phyloP scores from a whole-genome alignment of 2,888 invertebrate genomes.

The Tipula confusa region DNA sequence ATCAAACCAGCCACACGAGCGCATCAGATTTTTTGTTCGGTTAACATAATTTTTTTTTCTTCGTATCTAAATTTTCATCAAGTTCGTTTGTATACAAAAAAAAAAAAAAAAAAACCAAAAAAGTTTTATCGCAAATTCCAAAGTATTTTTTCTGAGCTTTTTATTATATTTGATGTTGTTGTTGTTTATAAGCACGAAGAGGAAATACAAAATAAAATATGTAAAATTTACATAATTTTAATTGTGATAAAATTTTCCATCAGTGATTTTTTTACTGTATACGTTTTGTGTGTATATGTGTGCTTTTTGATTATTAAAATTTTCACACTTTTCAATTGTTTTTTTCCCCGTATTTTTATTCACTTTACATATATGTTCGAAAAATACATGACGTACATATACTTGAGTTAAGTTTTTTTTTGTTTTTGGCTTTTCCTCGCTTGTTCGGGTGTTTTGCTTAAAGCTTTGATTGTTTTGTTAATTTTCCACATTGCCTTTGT shows the following conservation, averaged over 20 bases:
- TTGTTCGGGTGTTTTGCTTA: background rate
- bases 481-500: background rate
- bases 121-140: background rate
- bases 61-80: background rate
- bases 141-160: background rate
- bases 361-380: background rate
- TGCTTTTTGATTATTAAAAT: slow-evolving; percentile 5
- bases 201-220: background rate
- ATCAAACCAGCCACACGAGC: background rate
- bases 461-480: background rate
- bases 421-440: background rate
- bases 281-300: background rate
- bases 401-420: background rate
- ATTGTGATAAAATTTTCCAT: background rate
- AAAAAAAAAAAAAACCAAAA: background rate
- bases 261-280: background rate
- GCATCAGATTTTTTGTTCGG: background rate
- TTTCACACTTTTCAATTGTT: background rate
- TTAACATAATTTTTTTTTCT: background rate
- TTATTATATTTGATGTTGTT: too few species aligned
- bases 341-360: background rate
- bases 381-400: background rate
- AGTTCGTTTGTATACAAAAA: background rate
- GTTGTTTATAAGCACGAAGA: background rate
- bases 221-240: background rate